Conservation (phyloP, 2,113 vertebrate genomes). For the Entelurus aequoreus region DNA sequence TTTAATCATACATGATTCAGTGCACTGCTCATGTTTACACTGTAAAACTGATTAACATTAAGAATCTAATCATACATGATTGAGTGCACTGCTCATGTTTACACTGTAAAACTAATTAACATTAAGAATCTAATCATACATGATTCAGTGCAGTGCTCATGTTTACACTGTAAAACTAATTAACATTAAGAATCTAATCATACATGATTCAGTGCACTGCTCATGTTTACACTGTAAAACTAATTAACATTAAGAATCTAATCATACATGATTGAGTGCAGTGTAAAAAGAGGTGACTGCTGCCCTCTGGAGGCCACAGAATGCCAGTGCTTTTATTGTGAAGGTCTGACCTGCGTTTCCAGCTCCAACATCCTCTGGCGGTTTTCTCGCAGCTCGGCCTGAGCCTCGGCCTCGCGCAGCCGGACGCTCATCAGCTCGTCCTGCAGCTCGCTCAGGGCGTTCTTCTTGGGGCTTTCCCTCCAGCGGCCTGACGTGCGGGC, state of each 20-base stretch:
- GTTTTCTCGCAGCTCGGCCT: slow-evolving; percentile 86
- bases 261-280: no score
- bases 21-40: neutral
- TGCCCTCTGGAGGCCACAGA: slow-evolving; percentile 48
- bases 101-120: no score
- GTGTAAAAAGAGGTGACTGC: slow-evolving; percentile 13
- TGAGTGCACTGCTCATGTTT: no score
- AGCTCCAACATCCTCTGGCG: slow-evolving; percentile 93
- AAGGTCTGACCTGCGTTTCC: slow-evolving; percentile 87
- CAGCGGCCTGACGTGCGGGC: slow-evolving; percentile 88
- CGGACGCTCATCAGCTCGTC: slow-evolving; percentile 95
- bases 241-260: no score
- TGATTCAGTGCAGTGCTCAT: no score
- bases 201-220: no score
- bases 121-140: no score
- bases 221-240: no score
- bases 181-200: no score
- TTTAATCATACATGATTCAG: no score
- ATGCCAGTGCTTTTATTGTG: slow-evolving; percentile 11
- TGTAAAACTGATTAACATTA: neutral
- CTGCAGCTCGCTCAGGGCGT: slow-evolving; percentile 85
- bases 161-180: no score
- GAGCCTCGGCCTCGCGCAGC: slow-evolving; percentile 89
- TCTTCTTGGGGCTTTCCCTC: slow-evolving; percentile 91
- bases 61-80: no score